phyloP scores from a whole-genome alignment of 1,140 invertebrate genomes.

The Harpegnathos saltator region DNA sequence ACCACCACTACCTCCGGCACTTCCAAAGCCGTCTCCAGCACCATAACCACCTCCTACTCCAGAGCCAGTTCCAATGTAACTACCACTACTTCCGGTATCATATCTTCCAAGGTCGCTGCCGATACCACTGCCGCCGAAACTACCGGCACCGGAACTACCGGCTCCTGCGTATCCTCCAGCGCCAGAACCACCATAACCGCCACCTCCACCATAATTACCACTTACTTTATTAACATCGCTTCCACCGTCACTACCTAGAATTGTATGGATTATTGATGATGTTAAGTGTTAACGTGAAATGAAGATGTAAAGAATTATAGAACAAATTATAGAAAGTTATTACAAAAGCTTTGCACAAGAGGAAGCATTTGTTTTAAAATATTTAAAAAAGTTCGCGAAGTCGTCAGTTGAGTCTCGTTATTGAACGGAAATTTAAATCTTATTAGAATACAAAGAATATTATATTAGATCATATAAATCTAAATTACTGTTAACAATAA shows the following conservation, averaged over 20 bases:
- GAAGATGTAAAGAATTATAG: not conserved
- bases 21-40: conserved; percentile 1
- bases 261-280: not conserved
- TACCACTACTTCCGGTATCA: conserved; percentile 33
- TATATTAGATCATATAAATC: not conserved
- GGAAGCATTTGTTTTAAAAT: conserved; percentile 9
- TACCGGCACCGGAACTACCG: conserved; percentile 1
- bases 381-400: not conserved
- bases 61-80: not conserved
- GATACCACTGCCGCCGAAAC: conserved; percentile 13
- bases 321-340: not conserved
- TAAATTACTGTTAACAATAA: not conserved
- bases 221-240: not conserved
- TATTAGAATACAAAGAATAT: not conserved
- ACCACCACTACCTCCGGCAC: conserved; percentile 2
- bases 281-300: not conserved
- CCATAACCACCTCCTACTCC: conserved; percentile 36
- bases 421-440: not conserved
- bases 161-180: conserved; percentile 25
- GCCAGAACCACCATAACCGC: not conserved
- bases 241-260: conserved; percentile 20
- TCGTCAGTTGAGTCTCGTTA: not conserved
- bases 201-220: conserved; percentile 19
- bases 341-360: not conserved
- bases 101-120: conserved; percentile 8